These are phyloP conservation scores for Dasypolia templi DNA, from an alignment of 2,888 invertebrate genomes.

Conservation along the genomic window DNA sequence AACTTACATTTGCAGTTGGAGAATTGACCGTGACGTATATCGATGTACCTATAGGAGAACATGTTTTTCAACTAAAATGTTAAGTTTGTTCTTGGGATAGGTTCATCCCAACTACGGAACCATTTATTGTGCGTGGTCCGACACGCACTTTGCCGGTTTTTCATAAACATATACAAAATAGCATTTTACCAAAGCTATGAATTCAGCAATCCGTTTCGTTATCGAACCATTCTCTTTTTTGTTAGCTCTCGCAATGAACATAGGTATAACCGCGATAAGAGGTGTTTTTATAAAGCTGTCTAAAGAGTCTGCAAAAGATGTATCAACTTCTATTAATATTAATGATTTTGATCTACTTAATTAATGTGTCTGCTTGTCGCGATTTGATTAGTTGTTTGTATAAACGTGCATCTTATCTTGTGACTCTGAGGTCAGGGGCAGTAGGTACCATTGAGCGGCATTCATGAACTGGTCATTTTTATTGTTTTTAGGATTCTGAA, in stretches of 20 bases:
- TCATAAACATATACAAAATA: not conserved
- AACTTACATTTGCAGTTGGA: too few relatives aligned
- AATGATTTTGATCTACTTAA: slow-evolving; percentile 37
- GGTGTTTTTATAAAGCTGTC: slow-evolving; percentile 9
- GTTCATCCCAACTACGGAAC: too few relatives aligned
- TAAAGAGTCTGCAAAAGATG: slow-evolving; percentile 10
- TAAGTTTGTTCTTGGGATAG: too few relatives aligned
- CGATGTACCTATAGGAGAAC: too few relatives aligned
- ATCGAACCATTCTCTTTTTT: not conserved
- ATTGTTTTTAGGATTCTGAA: not conserved
- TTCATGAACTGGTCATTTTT: slow-evolving; percentile 12
- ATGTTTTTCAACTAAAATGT: too few relatives aligned
- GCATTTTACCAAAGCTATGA: slow-evolving; percentile 2
- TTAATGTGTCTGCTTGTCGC: slow-evolving; percentile 37
- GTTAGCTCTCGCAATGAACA: not conserved
- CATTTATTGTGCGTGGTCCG: too few relatives aligned
- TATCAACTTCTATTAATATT: slow-evolving; percentile 1
- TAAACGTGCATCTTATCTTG: slow-evolving; percentile 53
- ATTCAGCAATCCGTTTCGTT: not conserved
- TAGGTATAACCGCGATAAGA: slow-evolving; percentile 2
- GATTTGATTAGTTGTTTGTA: slow-evolving; percentile 55
- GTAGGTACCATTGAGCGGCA: slow-evolving; percentile 13
- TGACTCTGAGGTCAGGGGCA: slow-evolving; percentile 39
- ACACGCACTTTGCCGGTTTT: too few relatives aligned
- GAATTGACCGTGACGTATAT: too few relatives aligned